These are phyloP conservation scores for Caretta caretta DNA, from an alignment of 2,113 vertebrate genomes.

Conservation along the genomic window DNA sequence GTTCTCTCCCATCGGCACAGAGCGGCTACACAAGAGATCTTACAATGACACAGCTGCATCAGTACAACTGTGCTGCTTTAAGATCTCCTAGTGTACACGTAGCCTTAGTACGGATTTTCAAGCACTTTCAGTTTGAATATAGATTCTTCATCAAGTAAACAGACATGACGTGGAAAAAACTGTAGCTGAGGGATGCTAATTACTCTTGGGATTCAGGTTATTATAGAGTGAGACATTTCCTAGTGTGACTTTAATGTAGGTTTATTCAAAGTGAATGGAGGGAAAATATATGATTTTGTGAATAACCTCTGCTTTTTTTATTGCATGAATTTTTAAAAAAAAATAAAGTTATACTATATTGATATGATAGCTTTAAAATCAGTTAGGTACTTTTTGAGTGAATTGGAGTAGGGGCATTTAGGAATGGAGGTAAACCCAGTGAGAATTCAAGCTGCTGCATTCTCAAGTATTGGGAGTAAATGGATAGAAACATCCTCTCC, in stretches of 20 bases:
- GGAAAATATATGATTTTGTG: not conserved
- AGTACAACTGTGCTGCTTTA: too few species aligned
- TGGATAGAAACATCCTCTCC: not conserved
- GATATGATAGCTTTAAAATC: not conserved
- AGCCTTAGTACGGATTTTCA: not conserved
- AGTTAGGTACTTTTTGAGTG: not conserved
- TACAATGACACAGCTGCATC: too few species aligned
- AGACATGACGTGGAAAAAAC: not conserved
- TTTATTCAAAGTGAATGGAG: not conserved
- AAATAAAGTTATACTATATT: not conserved
- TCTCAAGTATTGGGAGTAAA: not conserved
- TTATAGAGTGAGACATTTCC: not conserved
- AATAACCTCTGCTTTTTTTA: not conserved
- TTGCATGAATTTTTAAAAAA: not conserved
- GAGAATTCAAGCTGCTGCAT: not conserved
- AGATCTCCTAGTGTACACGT: not conserved
- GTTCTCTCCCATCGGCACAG: too few species aligned
- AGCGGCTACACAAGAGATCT: too few species aligned
- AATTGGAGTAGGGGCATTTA: not conserved
- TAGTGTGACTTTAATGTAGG: not conserved
- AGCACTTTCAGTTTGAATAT: not conserved
- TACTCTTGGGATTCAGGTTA: not conserved
- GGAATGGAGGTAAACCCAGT: not conserved
- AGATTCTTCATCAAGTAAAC: constrained; percentile 2
- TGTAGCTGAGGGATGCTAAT: not conserved